A percentile compares a stretch with the other conserved stretches of the same genome.
Conservation (phyloP, 1,140 invertebrate genomes). For the Panagrolaimus sp. region DNA sequence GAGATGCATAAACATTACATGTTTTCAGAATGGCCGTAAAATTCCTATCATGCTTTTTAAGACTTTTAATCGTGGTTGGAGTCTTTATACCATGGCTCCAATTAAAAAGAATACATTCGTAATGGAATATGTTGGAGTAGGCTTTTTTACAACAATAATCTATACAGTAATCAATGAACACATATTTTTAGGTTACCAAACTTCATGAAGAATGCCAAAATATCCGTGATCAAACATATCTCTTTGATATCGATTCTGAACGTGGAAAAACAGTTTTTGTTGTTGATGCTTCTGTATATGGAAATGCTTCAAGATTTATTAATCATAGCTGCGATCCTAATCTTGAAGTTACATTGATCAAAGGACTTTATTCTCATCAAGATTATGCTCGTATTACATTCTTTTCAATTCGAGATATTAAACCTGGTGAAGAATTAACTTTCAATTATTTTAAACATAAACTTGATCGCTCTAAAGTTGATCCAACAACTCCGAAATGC, state of each 20-base stretch:
- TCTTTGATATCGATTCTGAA: background rate
- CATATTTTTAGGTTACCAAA: background rate
- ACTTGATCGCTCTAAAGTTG: background rate
- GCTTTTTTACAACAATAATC: background rate
- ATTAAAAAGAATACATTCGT: background rate
- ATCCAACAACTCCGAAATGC: background rate
- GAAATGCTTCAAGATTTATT: background rate
- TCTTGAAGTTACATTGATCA: background rate
- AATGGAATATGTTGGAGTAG: constrained; percentile 1
- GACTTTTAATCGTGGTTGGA: background rate
- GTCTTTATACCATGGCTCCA: background rate
- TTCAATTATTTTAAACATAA: background rate
- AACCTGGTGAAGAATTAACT: background rate
- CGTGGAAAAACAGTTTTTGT: background rate
- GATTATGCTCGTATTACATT: background rate
- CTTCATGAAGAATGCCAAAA: background rate
- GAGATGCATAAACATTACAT: background rate
- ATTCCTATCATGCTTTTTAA: background rate
- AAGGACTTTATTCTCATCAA: background rate
- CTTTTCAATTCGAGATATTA: background rate
- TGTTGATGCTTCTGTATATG: background rate
- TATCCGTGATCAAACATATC: background rate
- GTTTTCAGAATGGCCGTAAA: background rate
- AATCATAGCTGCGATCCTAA: background rate
- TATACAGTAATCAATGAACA: background rate